Evolutionary conservation across 1,140 invertebrate species (phyloP), one percentile per base, ranked within the genome.

Genomic region (Cydia strobilella): DNA sequence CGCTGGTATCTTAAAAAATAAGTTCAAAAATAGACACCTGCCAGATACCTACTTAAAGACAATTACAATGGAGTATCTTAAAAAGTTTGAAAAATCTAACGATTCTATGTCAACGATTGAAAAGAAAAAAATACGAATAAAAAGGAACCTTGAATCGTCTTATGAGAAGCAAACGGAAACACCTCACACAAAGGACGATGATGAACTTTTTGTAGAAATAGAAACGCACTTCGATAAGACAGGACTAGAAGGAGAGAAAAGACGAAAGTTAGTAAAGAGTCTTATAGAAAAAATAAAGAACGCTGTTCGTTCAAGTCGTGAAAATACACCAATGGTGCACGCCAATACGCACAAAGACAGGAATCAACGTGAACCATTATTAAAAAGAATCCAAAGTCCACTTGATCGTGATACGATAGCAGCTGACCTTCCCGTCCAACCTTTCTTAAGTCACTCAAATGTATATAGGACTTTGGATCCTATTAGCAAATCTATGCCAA

Each of bases 191-290:
- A 77, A 74, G 42, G 77, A 84, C n/a, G 82, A 89, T 10, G 85
- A 90, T 62, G 88, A 92, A 69, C 65, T 92, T 10, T 90, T 84
- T 35, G 87, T 92, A 25, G 90, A 92, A 91, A 91, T 92, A 13
- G 88, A 92, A 84, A 92, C 89, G 18, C 88, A 92, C 80, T 91
- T 90, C 65, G 84, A 90, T 74, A 85, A 86, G 20, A 88, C 86
- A 77, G 88, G 86, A 1, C 72, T 84, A 35, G 87, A 87, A 78
- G 88, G 88, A 3, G 86, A 88, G 54, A 90, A 85, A 27, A 89
- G 87, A 78, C 88, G 90, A 48, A 88, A 91, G 76, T 25, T 92
- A 9, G 84, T 92, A 6, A 84, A 73, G 74, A 81, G 73, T 74
- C 76, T 92, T 5, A 86, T 92, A 31, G 82, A 89, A 10, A 92